phyloP scores from a whole-genome alignment of 2,888 invertebrate species.

The Seira ritae region DNA sequence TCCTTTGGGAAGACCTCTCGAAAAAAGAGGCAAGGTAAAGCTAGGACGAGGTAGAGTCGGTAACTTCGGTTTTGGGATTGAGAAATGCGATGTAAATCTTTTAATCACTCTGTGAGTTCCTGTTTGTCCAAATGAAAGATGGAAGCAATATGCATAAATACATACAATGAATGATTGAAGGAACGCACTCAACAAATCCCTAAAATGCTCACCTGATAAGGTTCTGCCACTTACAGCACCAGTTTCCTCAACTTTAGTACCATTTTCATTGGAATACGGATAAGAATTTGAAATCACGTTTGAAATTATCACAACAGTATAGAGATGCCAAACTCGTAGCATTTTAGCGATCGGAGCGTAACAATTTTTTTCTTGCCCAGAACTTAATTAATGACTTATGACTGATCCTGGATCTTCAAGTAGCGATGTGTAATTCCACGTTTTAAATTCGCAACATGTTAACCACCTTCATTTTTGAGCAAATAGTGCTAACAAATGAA shows the following conservation, averaged over 20 bases:
- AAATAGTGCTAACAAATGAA: too few relatives aligned
- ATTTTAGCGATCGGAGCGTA: too few relatives aligned
- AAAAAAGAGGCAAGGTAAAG: slow-evolving; percentile 34
- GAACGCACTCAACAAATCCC: too few relatives aligned
- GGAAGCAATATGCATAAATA: neutral
- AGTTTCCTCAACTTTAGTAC: neutral
- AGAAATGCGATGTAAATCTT: slow-evolving; percentile 31
- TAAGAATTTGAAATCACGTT: neutral
- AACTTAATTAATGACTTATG: too few relatives aligned
- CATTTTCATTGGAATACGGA: neutral
- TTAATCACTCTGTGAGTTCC: slow-evolving; percentile 41
- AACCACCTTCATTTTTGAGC: too few relatives aligned
- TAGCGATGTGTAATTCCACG: too few relatives aligned
- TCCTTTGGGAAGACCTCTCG: slow-evolving; percentile 28
- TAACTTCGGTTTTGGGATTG: slow-evolving; percentile 23
- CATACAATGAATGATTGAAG: neutral
- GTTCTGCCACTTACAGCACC: neutral
- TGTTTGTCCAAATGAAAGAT: neutral
- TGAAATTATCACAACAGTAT: neutral
- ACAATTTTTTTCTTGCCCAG: too few relatives aligned
- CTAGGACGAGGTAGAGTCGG: slow-evolving; percentile 42
- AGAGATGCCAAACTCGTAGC: neutral
- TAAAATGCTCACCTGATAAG: neutral
- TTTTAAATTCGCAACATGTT: too few relatives aligned
- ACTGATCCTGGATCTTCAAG: too few relatives aligned